phyloP scores from a whole-genome alignment of 1,140 invertebrate species.

The Drosophila burlai region DNA sequence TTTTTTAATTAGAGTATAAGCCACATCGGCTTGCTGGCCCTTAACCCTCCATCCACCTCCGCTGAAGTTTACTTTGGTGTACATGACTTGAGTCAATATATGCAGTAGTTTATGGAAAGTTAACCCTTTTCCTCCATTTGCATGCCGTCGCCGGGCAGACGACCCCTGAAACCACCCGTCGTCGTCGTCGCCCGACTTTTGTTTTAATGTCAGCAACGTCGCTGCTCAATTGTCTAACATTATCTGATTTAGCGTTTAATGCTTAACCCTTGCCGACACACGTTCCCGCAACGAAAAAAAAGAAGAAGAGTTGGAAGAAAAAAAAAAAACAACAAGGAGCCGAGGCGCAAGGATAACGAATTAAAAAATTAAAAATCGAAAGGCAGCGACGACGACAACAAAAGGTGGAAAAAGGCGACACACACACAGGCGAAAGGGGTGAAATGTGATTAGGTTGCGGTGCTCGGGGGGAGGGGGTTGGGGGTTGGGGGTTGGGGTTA shows the following conservation, averaged over 20 bases:
- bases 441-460: conserved; percentile 73
- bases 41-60: background rate
- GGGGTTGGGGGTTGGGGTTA: background rate
- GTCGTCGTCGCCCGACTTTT: conserved; percentile 44
- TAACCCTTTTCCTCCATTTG: conserved; percentile 75
- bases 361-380: conserved; percentile 84
- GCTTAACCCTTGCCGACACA: conserved; percentile 78
- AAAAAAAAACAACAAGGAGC: conserved; percentile 12
- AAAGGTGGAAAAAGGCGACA: conserved; percentile 57
- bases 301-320: conserved; percentile 8
- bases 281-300: conserved; percentile 36
- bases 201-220: conserved; percentile 76
- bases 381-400: conserved; percentile 73
- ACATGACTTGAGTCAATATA: conserved; percentile 83
- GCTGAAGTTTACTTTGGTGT: conserved; percentile 50
- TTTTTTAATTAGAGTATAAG: background rate
- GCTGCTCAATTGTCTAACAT: conserved; percentile 83
- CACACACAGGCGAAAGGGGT: conserved; percentile 65
- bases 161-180: conserved; percentile 33
- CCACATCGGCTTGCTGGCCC: background rate
- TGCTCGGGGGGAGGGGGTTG: background rate
- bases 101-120: conserved; percentile 74
- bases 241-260: conserved; percentile 83
- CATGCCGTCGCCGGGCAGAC: conserved; percentile 50
- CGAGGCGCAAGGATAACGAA: conserved; percentile 81